phyloP scores from a whole-genome alignment of 2,888 invertebrate species.

The Lasioglossum lativentre region DNA sequence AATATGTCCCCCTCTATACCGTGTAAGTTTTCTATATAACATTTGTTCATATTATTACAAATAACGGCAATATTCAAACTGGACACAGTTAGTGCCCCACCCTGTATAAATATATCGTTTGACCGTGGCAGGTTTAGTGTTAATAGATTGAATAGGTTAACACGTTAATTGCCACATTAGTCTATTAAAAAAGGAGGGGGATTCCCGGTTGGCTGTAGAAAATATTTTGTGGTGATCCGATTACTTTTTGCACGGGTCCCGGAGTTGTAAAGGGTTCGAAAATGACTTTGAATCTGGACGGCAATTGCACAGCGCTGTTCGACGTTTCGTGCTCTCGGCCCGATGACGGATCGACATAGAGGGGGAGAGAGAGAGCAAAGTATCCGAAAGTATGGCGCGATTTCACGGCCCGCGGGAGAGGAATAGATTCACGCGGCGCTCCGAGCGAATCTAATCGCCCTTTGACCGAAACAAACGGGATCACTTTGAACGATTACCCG shows the following conservation, averaged over 20 bases:
- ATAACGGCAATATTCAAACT: too few species aligned
- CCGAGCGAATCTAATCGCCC: slow-evolving; percentile 28
- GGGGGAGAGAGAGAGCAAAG: not conserved
- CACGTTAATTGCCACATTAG: too few species aligned
- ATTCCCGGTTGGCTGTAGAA: not conserved
- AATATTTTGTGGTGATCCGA: not conserved
- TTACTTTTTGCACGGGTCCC: not conserved
- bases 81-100: too few species aligned
- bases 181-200: too few species aligned
- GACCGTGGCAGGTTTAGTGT: too few species aligned
- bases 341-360: not conserved
- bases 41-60: too few species aligned
- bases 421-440: slow-evolving; percentile 32
- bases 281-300: not conserved
- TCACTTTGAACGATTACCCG: slow-evolving; percentile 42
- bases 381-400: not conserved
- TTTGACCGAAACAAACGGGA: slow-evolving; percentile 39
- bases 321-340: not conserved
- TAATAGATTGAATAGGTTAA: too few species aligned
- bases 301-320: not conserved
- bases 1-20: too few species aligned
- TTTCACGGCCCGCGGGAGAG: not conserved
- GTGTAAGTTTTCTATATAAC: too few species aligned
- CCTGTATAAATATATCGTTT: too few species aligned
- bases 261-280: not conserved